phyloP scores from a whole-genome alignment of 2,113 vertebrate species.

The Rostratula benghalensis region DNA sequence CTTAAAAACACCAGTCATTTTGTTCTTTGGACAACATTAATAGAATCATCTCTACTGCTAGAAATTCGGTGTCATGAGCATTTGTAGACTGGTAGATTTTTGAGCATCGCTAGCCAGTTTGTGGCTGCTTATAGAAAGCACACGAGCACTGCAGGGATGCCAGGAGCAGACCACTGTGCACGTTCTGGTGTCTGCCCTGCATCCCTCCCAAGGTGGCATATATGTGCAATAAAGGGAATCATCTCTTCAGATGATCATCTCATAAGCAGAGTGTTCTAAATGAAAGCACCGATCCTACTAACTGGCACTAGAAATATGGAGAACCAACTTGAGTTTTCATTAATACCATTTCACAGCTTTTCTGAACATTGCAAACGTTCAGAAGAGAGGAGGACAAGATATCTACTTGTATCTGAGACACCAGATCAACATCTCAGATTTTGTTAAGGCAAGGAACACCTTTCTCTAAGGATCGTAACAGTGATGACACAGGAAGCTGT shows the following conservation, averaged over 20 bases:
- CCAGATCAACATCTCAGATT: neutral
- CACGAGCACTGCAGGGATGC: neutral
- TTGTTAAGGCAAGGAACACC: neutral
- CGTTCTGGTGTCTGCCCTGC: neutral
- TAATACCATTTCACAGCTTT: neutral
- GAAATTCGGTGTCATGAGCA: neutral
- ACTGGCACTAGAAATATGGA: neutral
- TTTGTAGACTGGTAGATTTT: neutral
- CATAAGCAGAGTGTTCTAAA: neutral
- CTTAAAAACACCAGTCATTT: neutral
- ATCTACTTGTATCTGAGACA: neutral
- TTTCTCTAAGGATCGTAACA: neutral
- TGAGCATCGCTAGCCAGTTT: neutral
- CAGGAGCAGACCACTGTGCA: neutral
- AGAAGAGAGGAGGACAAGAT: neutral
- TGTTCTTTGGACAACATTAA: neutral
- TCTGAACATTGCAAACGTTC: neutral
- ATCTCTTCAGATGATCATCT: neutral
- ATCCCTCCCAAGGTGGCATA: neutral
- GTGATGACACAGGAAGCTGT: neutral
- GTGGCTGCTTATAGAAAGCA: neutral
- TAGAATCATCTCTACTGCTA: accelerated
- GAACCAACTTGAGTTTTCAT: neutral
- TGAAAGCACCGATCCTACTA: neutral
- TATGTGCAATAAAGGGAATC: accelerated